A percentile compares a stretch with the other conserved stretches of the same genome.
These are phyloP conservation scores for Syrphus vitripennis DNA, from an alignment of 2,888 invertebrate species.

Conservation along the genomic window DNA sequence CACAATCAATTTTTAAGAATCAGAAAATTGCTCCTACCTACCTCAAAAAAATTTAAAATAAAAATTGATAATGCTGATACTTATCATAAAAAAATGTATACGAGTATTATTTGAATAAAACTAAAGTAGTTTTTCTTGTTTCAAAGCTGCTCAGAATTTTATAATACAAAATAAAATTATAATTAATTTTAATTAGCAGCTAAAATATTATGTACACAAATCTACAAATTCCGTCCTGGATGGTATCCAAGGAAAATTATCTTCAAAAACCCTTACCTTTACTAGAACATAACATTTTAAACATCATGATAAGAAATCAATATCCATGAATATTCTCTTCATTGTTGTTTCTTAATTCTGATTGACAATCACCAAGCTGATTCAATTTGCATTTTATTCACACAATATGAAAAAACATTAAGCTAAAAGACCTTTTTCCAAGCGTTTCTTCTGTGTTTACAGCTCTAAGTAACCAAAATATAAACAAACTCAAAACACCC, in stretches of 20 bases:
- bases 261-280: neutral
- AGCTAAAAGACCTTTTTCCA: neutral
- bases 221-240: neutral
- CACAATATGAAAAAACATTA: neutral
- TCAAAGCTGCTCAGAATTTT: neutral
- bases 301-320: neutral
- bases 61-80: no score
- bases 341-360: neutral
- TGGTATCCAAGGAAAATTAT: neutral
- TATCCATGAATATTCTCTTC: neutral
- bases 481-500: neutral
- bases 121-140: no score
- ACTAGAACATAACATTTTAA: neutral
- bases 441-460: neutral
- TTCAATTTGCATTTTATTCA: slow-evolving; percentile 23
- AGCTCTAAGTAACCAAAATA: neutral
- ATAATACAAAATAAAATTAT: no score
- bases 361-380: neutral
- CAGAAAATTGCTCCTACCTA: no score
- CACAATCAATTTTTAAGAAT: no score
- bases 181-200: neutral
- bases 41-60: no score
- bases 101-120: no score
- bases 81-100: no score
- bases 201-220: no score